These are phyloP conservation scores for Xiphydria camelus DNA, from an alignment of 2,888 invertebrate species.

Conservation along the genomic window DNA sequence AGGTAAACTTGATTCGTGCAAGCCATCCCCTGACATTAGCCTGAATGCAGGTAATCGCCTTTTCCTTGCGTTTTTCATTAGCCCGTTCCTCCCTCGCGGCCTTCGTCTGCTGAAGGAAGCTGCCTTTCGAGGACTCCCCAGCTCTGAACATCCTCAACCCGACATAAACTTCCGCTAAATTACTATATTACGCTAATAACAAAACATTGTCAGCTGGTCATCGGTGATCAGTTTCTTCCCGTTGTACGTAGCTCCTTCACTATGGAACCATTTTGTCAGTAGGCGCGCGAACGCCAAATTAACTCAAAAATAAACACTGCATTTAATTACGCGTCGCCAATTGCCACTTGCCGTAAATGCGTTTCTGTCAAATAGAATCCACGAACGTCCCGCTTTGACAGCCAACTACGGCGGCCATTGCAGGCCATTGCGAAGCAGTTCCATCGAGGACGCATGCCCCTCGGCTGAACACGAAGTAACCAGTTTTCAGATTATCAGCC, in stretches of 20 bases:
- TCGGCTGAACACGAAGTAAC: no score
- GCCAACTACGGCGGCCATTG: constrained; percentile 41
- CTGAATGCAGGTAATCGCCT: constrained; percentile 75
- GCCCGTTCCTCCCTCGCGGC: constrained; percentile 89
- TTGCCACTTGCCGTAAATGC: constrained; percentile 23
- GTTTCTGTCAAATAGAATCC: constrained; percentile 31
- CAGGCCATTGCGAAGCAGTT: no score
- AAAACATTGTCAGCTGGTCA: constrained; percentile 43
- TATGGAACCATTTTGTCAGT: not conserved
- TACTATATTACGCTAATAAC: constrained; percentile 32
- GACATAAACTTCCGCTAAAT: constrained; percentile 17
- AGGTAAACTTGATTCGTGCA: constrained; percentile 67
- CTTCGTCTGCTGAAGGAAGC: constrained; percentile 88
- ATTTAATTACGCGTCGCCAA: constrained; percentile 11
- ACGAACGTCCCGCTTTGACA: constrained; percentile 35
- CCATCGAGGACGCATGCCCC: no score
- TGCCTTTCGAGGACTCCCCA: constrained; percentile 70
- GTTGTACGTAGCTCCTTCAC: not conserved
- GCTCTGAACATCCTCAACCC: constrained; percentile 64
- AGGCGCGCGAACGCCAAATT: not conserved
- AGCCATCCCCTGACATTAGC: constrained; percentile 76
- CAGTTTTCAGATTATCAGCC: no score
- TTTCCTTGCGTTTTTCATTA: constrained; percentile 78
- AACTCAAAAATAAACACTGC: constrained; percentile 14
- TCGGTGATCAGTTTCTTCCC: constrained; percentile 1